Conservation (phyloP, 2,113 vertebrate genomes). For the Alouatta palliata region DNA sequence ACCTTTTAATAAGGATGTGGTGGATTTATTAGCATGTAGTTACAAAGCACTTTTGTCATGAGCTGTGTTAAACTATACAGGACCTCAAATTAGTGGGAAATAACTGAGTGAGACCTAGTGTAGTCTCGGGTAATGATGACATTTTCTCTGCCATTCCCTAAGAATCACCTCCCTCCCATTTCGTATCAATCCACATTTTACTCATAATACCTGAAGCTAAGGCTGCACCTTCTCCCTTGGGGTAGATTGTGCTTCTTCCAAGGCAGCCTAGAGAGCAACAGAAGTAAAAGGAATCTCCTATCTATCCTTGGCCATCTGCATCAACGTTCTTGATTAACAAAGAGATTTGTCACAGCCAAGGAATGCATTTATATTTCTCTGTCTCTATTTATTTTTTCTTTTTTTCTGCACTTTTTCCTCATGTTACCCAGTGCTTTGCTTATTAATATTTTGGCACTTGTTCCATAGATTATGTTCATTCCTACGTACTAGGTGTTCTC, state of each 20-base stretch:
- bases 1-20: not conserved
- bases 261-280: fast-evolving
- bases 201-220: not conserved
- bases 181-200: not conserved
- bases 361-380: not conserved
- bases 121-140: not conserved
- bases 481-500: not conserved
- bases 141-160: not conserved
- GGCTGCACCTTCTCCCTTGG: not conserved
- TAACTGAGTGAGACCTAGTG: not conserved
- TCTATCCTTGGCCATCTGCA: not conserved
- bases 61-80: not conserved
- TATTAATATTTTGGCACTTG: not conserved
- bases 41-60: not conserved
- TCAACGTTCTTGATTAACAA: not conserved
- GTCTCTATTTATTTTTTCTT: not conserved
- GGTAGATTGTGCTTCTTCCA: not conserved
- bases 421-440: not conserved
- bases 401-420: not conserved
- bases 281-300: fast-evolving
- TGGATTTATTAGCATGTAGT: not conserved
- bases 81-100: not conserved
- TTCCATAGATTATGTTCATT: not conserved
- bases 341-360: not conserved
- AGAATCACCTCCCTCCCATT: not conserved